Conservation (phyloP, 2,113 vertebrate species). For the Aspiorhynchus laticeps region DNA sequence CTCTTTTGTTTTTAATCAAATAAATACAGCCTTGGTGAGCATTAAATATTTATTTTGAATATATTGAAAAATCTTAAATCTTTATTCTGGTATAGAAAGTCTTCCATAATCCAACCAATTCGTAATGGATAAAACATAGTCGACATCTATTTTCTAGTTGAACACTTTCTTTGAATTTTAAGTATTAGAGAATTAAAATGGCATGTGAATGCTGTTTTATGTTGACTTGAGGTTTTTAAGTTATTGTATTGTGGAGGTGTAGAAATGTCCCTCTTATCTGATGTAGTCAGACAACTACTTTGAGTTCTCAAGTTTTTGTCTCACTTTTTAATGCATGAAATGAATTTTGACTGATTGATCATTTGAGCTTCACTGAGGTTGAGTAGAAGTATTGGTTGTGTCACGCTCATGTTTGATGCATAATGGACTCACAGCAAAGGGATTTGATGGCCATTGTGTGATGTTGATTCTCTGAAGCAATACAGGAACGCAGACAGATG, state of each 20-base stretch:
- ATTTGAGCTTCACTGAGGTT: background rate
- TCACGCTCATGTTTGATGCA: background rate
- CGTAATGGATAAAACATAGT: background rate
- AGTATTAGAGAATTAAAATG: background rate
- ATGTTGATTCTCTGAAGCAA: constrained; percentile 61
- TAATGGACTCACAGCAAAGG: constrained; percentile 71
- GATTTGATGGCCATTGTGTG: constrained; percentile 72
- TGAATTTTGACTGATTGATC: background rate
- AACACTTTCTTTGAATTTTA: background rate
- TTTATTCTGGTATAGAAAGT: background rate
- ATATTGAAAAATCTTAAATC: background rate
- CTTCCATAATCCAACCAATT: background rate
- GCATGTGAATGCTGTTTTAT: background rate
- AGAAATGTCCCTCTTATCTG: background rate
- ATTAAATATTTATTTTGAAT: background rate
- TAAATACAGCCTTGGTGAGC: background rate
- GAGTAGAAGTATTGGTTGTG: background rate
- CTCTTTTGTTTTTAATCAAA: background rate
- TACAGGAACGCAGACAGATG: constrained; percentile 65
- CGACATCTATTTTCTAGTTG: background rate
- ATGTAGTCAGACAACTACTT: background rate
- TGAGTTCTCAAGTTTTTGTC: background rate
- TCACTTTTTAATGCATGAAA: background rate
- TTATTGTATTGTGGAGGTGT: background rate
- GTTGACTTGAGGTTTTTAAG: background rate